Evolutionary conservation across 2,888 invertebrate species (phyloP), one percentile per base, ranked within the genome.

Genomic region (Salticus scenicus): DNA sequence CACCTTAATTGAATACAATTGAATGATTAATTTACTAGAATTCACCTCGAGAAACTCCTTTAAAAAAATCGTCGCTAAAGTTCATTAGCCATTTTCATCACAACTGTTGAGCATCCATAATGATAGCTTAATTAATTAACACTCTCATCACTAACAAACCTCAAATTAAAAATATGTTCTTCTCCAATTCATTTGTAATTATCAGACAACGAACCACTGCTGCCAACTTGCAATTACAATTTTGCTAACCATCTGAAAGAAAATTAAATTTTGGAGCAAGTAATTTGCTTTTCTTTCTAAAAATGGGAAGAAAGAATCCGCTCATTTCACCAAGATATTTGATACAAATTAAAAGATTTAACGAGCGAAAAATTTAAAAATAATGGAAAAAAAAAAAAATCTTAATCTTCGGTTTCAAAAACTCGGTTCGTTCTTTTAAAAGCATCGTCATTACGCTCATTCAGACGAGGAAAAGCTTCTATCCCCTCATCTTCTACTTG

Each of bases 281-380:
- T 84, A 77, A 84, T 84, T 84, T 73, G 83, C 83, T 84, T 84
- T 84, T 83, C 76, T 30, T 31, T 72, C 72, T 31, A 20, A 72
- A 51, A 47, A 37, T 24, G 37, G 33, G n/a, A 17, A 37, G 67
- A 31, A 20, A 30, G 30, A 30, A 30, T 31, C 33, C 30, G 67
- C 57, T 33, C 66, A 47, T 47, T 72, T 77, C 28, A 31, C 57
- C 31, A 41, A 64, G 77, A 73, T 77, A 84, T 77, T 70, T 67
- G 83, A 84, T 72, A 84, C 83, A 84, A 84, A 84, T 84, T 84
- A 84, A 84, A 84, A 84, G 83, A 72, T 84, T 77, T 84, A 84
- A 84, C 83, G 77, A 84, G 83, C 72, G 51, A 64, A 31, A 63
- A 83, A 75, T 42, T 17, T 12, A 31, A 31, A 51, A 67, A 37